Base-by-base conservation (phyloP, 2,797 vertebrate genomes). In the Vireo griseus region DNA sequence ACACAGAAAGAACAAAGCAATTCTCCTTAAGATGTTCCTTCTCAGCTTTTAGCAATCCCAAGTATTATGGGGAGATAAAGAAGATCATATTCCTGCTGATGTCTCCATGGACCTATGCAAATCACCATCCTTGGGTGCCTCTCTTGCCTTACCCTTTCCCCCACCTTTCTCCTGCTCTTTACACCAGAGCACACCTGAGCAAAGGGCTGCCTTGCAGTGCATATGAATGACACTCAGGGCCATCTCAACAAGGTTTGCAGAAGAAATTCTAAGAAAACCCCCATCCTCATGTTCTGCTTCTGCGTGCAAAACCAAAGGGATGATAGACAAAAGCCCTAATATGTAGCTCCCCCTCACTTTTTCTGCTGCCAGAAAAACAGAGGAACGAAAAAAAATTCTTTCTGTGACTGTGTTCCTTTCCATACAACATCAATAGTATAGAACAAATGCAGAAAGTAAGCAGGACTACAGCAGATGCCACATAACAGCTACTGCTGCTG, bases 211-310 rank as follows among this genome's bases (percentile, higher is more conserved):
- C 57, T 65, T 33, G 42, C 24, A 33, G 33, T 9, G 42, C 11
- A 6, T 3, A 28, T 2, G 24, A 54, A 54, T 0, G 1, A 19
- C 33, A 28, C 11, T 47, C 45, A 33, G 25, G 63, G n/a, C n/a
- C 63, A 48, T 21, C 52, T 88, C 50, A 35, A 42, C 22, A 80
- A 44, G 24, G 18, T 78, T 25, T 24, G 54, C 37, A 74, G 58
- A 67, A 83, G 22, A 81, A 72, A 75, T 1, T 42, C 45, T 11
- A 48, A 31, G 9, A 55, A 85, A 54, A 51, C 39, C 21, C 15
- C 18, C 35, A 76, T 35, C 17, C 39, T 59, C 28, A 42, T 2
- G 4, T 37, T 82, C 54, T 91, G 33, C 33, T 61, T 72, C 55
- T 37, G 22, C 16, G 31, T 42, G 35, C 20, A 52, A 71, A 88